Evolutionary conservation across 2,888 invertebrate species (phyloP), one percentile per base, ranked within the genome.

Genomic region (Leuctra nigra): DNA sequence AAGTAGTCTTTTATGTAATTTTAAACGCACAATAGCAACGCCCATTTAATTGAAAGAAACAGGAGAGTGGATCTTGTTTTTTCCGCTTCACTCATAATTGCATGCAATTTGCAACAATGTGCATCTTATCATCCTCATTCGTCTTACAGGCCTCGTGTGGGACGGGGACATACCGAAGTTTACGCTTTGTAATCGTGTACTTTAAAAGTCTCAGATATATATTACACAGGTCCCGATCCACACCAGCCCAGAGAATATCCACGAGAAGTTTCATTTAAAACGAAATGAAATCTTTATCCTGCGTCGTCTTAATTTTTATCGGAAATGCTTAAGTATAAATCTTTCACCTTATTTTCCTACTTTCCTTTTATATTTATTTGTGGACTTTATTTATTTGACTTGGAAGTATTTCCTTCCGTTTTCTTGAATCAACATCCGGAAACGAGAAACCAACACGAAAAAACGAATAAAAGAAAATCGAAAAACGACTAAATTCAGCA

Each of bases 401-500:
- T 47, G 25, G 47, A 47, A 47, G 47, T 47, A 24, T 24, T 58
- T 55, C 52, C 58, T 58, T 58, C 58, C 58, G 53, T 58, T 58
- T 50, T 29, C 55, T 52, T 50, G 58, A 58, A 58, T 55, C 55
- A 58, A 58, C 58, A 58, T 58, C 58, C 58, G 58, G 50, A 23
- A 14, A 54, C 38, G 24, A 47, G 25, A 44, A 54, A 44, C 44
- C 54, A 44, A 29, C 36, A 11, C 35, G 50, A 44, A 53, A 52
- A 57, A 48, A 54, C 46, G 36, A 57, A 33, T 25, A 54, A 47
- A 54, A 35, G 48, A 23, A 52, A 48, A 52, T 33, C 39, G 41
- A 48, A 53, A 53, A 54, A 23, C 33, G 55, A 50, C 50, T 54
- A 44, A 54, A 50, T 50, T 44, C 54, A 58, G 58, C 58, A 58